Percentiles rank a stretch among this genome's conserved stretches.
Conservation (phyloP, 2,797 vertebrate genomes). For the Falco columbarius region DNA sequence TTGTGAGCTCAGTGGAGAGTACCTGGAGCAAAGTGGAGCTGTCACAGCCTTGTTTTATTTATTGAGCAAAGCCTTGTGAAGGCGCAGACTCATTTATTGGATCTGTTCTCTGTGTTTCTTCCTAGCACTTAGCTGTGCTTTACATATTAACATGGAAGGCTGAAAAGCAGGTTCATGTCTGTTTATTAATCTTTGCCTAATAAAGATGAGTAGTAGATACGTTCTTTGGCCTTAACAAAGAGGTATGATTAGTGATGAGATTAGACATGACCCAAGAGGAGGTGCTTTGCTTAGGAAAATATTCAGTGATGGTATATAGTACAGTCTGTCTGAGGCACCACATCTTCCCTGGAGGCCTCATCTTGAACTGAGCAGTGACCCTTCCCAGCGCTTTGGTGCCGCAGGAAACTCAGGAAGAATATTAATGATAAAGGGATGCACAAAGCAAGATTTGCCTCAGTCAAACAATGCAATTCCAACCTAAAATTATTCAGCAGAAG, state of each 20-base stretch:
- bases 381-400: constrained; percentile 1
- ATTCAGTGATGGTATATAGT: neutral
- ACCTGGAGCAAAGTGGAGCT: neutral
- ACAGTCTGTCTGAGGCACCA: constrained; percentile 43
- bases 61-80: neutral
- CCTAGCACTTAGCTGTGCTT: neutral
- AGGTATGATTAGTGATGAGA: constrained; percentile 65
- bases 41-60: neutral
- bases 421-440: constrained; percentile 44
- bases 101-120: neutral
- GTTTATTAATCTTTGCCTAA: constrained; percentile 58
- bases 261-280: constrained; percentile 56
- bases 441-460: constrained; percentile 27
- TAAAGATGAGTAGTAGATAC: constrained; percentile 60
- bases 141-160: neutral
- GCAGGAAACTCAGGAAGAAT: constrained; percentile 58
- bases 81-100: constrained; percentile 9
- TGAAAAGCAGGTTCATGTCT: neutral
- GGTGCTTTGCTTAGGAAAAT: constrained; percentile 50
- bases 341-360: constrained; percentile 52
- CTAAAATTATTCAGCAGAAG: constrained; percentile 59
- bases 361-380: constrained; percentile 57
- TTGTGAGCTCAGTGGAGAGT: neutral
- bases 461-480: neutral
- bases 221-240: constrained; percentile 65